These are phyloP conservation scores for Drosophila prosaltans DNA, from an alignment of 1,140 invertebrate species.

Conservation along the genomic window DNA sequence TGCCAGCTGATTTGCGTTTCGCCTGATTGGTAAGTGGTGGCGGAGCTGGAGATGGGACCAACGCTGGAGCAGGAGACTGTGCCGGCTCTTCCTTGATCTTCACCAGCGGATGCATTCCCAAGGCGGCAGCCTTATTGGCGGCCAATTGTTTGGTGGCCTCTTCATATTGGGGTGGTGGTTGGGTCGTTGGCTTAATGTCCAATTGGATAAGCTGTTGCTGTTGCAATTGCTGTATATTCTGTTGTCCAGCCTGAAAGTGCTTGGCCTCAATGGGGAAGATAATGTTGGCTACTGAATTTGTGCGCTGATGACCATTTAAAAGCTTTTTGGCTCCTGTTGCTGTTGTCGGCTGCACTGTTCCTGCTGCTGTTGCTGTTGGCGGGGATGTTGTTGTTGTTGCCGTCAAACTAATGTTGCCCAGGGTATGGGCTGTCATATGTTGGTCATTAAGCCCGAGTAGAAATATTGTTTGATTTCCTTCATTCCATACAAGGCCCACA, in stretches of 20 bases:
- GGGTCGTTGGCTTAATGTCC: constrained; percentile 82
- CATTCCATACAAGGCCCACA: constrained; percentile 80
- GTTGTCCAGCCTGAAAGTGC: constrained; percentile 46
- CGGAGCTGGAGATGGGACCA: constrained; percentile 13
- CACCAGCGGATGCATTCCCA: constrained; percentile 52
- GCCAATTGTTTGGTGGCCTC: constrained; percentile 87
- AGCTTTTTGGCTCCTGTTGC: constrained; percentile 65
- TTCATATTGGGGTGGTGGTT: constrained; percentile 87
- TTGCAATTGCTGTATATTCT: constrained; percentile 46
- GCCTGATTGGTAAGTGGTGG: constrained; percentile 41
- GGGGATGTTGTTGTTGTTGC: constrained; percentile 62
- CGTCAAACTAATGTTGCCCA: constrained; percentile 76
- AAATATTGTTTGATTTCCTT: constrained; percentile 81
- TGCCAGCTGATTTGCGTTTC: constrained; percentile 83
- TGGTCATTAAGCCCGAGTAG: constrained; percentile 79
- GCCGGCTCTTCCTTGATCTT: constrained; percentile 78
- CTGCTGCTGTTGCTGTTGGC: constrained; percentile 39
- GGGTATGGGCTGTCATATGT: constrained; percentile 77
- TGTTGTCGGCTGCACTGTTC: constrained; percentile 10
- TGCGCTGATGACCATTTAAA: constrained; percentile 77
- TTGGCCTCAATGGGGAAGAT: constrained; percentile 77
- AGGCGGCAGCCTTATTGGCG: constrained; percentile 72
- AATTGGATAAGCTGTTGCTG: constrained; percentile 77
- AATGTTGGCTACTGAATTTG: constrained; percentile 77
- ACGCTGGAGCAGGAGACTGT: constrained; percentile 32